These are phyloP conservation scores for Mycetomoellerius zeteki DNA, from an alignment of 1,140 invertebrate species.

Conservation along the genomic window DNA sequence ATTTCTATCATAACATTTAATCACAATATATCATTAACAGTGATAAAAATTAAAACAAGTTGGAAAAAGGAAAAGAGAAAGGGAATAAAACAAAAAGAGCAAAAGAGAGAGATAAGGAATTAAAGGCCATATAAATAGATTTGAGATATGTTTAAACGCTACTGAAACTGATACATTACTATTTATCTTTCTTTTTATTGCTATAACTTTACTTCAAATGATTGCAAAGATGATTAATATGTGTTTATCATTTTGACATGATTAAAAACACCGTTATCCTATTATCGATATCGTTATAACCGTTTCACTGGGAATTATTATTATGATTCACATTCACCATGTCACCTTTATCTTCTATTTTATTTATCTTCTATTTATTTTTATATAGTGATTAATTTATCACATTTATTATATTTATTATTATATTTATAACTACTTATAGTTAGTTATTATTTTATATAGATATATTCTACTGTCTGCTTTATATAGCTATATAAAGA, in stretches of 20 bases:
- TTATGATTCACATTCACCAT: background rate
- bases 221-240: conserved; percentile 15
- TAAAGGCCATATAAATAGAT: background rate
- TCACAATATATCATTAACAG: conserved; percentile 21
- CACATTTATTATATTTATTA: background rate
- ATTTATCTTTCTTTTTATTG: background rate
- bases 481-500: no score
- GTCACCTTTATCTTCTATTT: background rate
- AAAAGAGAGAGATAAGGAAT: background rate
- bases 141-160: background rate
- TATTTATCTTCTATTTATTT: background rate
- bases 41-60: conserved; percentile 20
- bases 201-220: conserved; percentile 8
- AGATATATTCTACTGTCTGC: no score
- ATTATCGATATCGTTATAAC: background rate
- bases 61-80: background rate
- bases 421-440: no score
- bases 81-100: background rate
- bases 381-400: background rate
- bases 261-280: conserved; percentile 23
- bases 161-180: background rate
- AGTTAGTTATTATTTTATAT: no score
- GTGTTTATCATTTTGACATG: background rate
- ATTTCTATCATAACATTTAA: conserved; percentile 28
- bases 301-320: background rate